Base-by-base conservation (phyloP, 2,797 vertebrate species). In the Chelonia mydas region DNA sequence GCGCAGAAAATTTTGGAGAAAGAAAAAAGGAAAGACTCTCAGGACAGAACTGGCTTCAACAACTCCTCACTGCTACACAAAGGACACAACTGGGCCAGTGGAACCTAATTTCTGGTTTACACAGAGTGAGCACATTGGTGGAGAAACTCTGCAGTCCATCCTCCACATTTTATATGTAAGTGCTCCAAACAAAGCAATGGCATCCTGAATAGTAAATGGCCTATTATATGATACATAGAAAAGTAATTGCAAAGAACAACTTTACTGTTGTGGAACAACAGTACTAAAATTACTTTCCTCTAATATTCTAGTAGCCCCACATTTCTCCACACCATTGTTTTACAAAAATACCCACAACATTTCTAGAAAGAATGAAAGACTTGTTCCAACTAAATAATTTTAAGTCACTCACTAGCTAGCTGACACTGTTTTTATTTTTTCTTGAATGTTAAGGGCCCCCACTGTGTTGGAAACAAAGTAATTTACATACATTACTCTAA, bases 121-220 rank as follows among this genome's bases (percentile, higher is more conserved):
- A 84, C 1, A 3, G 50, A 55, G 11, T 12, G 50, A 41, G 5
- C 2, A 65, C 6, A 45, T 17, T 78, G 15, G 1, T 2, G 12
- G 25, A 68, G 41, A 7, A 59, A 53, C 49, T 53, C 76, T 81
- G 59, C 68, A 78, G 54, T 76, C 54, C 79, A 33, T 25, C 28
- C 1, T 3, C 0, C 21, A 76, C 78, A 49, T 49, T 84, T 47
- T 84, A 79, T 28, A 15, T 54, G 31, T 17, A 55, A 47, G 0
- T 5, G 49, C 37, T 55, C 49, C 15, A 41, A 53, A 45, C 13
- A 11, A 0, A 23, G 10, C 13, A 85, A 57, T 47, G 72, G n/a
- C 59, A 81, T 21, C 37, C 0, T 0, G 55, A 65, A 88, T 49
- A 78, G 1, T 59, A 51, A 77, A 74, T 0, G 5, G 7, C 7